A percentile compares a stretch with the other conserved stretches of the same genome.
phyloP scores from a whole-genome alignment of 2,797 vertebrate species.

The Ataeniobius toweri region DNA sequence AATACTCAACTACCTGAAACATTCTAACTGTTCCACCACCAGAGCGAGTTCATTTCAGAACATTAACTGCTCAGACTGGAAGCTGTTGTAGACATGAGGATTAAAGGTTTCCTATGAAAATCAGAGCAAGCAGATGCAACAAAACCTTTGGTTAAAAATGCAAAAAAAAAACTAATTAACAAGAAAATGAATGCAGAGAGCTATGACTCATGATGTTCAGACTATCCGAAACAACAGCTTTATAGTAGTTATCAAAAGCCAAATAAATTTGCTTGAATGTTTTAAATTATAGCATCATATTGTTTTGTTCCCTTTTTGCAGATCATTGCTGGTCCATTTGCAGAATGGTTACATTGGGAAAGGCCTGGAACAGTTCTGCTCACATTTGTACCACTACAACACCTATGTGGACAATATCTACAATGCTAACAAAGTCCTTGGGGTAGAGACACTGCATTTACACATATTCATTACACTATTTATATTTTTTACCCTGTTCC shows the following conservation, averaged over 20 bases:
- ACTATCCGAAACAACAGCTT: neutral
- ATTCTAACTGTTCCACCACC: neutral
- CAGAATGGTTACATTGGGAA: slow-evolving; percentile 79
- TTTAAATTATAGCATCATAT: neutral
- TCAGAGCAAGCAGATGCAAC: neutral
- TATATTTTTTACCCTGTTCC: neutral
- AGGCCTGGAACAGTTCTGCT: slow-evolving; percentile 82
- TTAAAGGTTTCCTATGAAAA: neutral
- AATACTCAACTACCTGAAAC: neutral
- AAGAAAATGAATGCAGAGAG: neutral
- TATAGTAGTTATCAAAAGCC: neutral
- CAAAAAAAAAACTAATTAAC: neutral
- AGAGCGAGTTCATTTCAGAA: no score
- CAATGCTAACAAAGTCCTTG: slow-evolving; percentile 79
- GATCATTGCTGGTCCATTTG: slow-evolving; percentile 79
- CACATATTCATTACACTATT: neutral
- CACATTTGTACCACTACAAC: slow-evolving; percentile 82
- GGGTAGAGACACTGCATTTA: slow-evolving; percentile 75
- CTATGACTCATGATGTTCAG: neutral
- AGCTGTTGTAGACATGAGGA: no score
- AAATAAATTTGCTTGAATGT: neutral
- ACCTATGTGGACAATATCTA: slow-evolving; percentile 82
- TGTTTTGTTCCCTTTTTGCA: slow-evolving; percentile 14
- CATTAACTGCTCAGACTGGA: no score
- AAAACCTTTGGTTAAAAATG: neutral